Conservation (phyloP, 2,888 invertebrate genomes). For the Parnassius apollo region DNA sequence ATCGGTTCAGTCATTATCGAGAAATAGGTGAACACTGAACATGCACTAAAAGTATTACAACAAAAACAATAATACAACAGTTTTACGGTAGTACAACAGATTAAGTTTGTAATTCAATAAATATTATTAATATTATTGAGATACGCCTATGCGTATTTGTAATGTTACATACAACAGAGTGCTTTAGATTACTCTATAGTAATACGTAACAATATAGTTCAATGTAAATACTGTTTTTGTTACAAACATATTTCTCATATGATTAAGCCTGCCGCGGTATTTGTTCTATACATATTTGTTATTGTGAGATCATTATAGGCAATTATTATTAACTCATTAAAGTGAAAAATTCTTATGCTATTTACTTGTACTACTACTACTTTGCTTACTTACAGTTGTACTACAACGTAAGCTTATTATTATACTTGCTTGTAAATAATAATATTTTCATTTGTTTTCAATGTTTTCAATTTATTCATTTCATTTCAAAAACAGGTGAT, state of each 20-base stretch:
- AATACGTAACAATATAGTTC: slow-evolving; percentile 12
- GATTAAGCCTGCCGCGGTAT: slow-evolving; percentile 32
- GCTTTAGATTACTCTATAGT: not conserved
- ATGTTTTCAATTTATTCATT: too few relatives aligned
- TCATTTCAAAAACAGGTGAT: too few relatives aligned
- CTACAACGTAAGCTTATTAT: too few relatives aligned
- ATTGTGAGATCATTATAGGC: slow-evolving; percentile 18
- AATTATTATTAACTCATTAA: slow-evolving; percentile 10
- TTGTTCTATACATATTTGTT: slow-evolving; percentile 29
- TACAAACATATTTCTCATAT: slow-evolving; percentile 47
- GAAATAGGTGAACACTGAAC: too few relatives aligned
- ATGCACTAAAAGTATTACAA: too few relatives aligned
- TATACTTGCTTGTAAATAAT: too few relatives aligned
- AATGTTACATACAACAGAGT: too few relatives aligned
- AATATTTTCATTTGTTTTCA: too few relatives aligned
- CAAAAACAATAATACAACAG: too few relatives aligned
- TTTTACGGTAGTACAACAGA: not conserved
- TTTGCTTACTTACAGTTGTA: too few relatives aligned
- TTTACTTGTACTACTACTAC: too few relatives aligned
- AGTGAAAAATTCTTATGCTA: slow-evolving; percentile 15
- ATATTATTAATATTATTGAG: slow-evolving; percentile 16
- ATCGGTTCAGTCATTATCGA: too few relatives aligned
- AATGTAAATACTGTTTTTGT: slow-evolving; percentile 28
- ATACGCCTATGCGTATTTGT: slow-evolving; percentile 2
- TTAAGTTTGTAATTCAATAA: not conserved